phyloP scores from a whole-genome alignment of 2,888 invertebrate species.

The Amitus sp. region DNA sequence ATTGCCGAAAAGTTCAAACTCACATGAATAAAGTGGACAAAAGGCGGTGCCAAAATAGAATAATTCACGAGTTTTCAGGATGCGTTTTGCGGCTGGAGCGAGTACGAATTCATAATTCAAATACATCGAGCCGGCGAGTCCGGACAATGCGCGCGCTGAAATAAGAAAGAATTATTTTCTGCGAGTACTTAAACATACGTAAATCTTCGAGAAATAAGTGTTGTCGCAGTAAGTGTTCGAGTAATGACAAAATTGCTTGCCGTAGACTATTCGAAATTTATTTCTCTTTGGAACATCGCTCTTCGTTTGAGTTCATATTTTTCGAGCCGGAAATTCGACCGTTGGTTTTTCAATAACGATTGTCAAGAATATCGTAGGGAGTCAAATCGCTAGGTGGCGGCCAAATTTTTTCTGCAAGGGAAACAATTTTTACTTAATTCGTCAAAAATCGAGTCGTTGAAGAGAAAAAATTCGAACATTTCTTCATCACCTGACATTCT shows the following conservation, averaged over 20 bases:
- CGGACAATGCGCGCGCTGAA: slow-evolving; percentile 24
- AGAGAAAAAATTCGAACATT: slow-evolving; percentile 12
- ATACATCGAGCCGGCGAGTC: slow-evolving; percentile 11
- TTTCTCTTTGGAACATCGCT: not conserved
- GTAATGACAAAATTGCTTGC: slow-evolving; percentile 10
- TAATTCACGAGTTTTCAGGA: not conserved
- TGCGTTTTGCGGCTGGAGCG: not conserved
- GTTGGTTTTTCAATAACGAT: too few species aligned
- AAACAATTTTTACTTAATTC: too few species aligned
- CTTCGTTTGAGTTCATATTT: too few species aligned
- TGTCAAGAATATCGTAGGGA: slow-evolving; percentile 37
- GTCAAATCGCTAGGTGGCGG: slow-evolving; percentile 48
- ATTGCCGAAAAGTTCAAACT: too few species aligned
- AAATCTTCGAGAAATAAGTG: slow-evolving; percentile 31
- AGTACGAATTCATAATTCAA: slow-evolving; percentile 6
- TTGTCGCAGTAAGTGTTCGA: slow-evolving; percentile 30
- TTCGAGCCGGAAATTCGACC: too few species aligned
- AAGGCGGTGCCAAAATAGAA: not conserved
- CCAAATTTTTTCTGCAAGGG: slow-evolving; percentile 51
- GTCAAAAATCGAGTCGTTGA: not conserved
- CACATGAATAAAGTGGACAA: too few species aligned
- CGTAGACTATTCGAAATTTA: slow-evolving; percentile 11
- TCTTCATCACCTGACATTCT: slow-evolving; percentile 18
- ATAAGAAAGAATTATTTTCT: slow-evolving; percentile 43
- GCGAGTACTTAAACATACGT: slow-evolving; percentile 30